Percentiles rank a stretch among this genome's conserved stretches.
These are phyloP conservation scores for Tipula vernalis DNA, from an alignment of 2,888 invertebrate genomes.

Conservation along the genomic window DNA sequence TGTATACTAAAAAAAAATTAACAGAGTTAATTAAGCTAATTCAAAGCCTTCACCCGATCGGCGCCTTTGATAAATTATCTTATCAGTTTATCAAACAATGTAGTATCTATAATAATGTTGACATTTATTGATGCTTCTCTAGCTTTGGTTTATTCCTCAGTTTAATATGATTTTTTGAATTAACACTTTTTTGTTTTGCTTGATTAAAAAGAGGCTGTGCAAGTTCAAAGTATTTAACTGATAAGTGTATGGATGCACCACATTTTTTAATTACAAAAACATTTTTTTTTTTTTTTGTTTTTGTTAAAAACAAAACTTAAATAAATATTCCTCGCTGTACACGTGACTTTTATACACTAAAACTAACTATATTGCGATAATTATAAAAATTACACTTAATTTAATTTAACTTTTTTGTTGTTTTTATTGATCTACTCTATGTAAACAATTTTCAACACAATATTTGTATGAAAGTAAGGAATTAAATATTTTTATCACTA, in stretches of 20 bases:
- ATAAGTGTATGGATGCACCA: not conserved
- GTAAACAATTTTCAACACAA: not conserved
- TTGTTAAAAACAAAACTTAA: too few relatives aligned
- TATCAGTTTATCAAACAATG: not conserved
- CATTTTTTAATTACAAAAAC: too few relatives aligned
- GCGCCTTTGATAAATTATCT: not conserved
- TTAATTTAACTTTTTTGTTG: too few relatives aligned
- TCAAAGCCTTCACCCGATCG: not conserved
- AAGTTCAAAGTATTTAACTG: not conserved
- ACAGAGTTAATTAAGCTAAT: not conserved
- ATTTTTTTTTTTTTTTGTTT: too few relatives aligned
- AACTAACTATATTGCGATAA: not conserved
- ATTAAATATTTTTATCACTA: not conserved
- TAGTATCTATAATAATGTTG: not conserved
- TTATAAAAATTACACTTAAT: not conserved
- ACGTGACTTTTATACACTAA: not conserved
- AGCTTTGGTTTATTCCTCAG: too few relatives aligned
- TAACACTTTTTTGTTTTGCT: not conserved
- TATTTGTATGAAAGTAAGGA: not conserved
- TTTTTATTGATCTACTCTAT: too few relatives aligned
- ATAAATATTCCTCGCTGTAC: not conserved
- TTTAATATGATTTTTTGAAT: not conserved
- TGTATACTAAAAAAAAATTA: not conserved
- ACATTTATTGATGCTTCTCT: not conserved
- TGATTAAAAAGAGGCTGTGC: not conserved